Evolutionary conservation across 2,113 vertebrate species (phyloP).

Genomic region (Trinectes maculatus): DNA sequence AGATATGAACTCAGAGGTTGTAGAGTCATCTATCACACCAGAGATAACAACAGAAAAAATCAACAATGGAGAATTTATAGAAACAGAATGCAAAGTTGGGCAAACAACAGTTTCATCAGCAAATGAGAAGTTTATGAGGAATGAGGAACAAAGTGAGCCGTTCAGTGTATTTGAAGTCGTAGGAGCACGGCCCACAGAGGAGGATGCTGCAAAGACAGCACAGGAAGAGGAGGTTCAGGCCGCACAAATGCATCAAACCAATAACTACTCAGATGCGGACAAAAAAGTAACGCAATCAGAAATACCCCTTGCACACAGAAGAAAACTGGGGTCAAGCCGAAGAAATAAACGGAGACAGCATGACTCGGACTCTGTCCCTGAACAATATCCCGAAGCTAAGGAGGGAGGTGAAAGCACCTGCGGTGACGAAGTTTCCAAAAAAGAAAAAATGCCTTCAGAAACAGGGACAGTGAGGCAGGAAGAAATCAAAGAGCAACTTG

Average conservation of each 20-base stretch:
- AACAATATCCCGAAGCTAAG: neutral
- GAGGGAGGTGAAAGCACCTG: conserved; percentile 1
- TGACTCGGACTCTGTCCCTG: neutral
- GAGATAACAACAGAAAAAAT: conserved; percentile 3
- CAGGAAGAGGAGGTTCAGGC: neutral
- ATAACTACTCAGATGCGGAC: neutral
- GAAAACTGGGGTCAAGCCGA: conserved; percentile 66
- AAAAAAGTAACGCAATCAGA: conserved; percentile 16
- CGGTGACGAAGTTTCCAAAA: neutral
- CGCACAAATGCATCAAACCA: neutral
- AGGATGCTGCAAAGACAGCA: neutral
- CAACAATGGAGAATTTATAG: neutral
- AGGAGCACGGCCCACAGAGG: neutral
- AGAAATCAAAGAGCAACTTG: neutral
- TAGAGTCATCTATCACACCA: neutral
- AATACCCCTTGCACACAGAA: too few relatives aligned
- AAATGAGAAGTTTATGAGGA: neutral
- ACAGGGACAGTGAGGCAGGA: neutral
- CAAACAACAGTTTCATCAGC: neutral
- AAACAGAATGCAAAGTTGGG: neutral
- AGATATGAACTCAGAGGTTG: neutral
- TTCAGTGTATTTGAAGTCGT: neutral
- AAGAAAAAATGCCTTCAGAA: neutral
- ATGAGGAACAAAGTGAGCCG: conserved; percentile 2
- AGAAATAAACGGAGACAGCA: conserved; percentile 43